Evolutionary conservation across 2,797 vertebrate species (phyloP), one percentile per base, ranked within the genome.

Genomic region (Parambassis ranga): DNA sequence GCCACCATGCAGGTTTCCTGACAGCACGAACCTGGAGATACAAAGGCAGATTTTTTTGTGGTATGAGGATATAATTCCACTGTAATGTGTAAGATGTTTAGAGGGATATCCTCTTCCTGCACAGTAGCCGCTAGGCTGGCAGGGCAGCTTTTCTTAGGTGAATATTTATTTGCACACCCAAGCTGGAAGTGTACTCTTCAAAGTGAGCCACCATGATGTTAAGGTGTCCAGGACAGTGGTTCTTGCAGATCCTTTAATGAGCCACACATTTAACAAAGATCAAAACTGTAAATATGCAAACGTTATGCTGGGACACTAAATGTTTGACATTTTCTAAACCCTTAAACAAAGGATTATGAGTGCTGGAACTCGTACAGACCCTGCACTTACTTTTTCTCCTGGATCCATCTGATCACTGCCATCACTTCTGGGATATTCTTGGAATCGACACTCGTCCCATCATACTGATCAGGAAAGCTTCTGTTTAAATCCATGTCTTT

Each of bases 1-100:
- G 60, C 98, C 98, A 0, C 97, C 98, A 0, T 99, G 98, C 20
- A 99, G 90, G 84, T 98, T 98, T 71, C 93, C 98, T 11, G 98
- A 99, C 43, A 99, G 92, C 52, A 99, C 94, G 65, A 99, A 99
- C 78, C 97, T 97, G 67, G 9, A 43, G 63, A 39, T 55, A 53
- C 10, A 41, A 26, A 2, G 8, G 14, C 4, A 51, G n/a, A 38
- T 52, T 71, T 61, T 9, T n/a, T n/a, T n/a, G n/a, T n/a, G n/a
- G n/a, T n/a, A n/a, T n/a, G n/a, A n/a, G n/a, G n/a, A n/a, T 7
- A 18, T 42, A 44, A 28, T 44, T 46, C 4, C 7, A 13, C 36
- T 8, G 1, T n/a, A 2, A 15, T 14, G 15, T 1, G 24, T 28
- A 15, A 10, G 7, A 6, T 27, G 3, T 4, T 6, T 20, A 5